Conservation (phyloP, 2,797 vertebrate species). For the Benthosema pterotum region DNA sequence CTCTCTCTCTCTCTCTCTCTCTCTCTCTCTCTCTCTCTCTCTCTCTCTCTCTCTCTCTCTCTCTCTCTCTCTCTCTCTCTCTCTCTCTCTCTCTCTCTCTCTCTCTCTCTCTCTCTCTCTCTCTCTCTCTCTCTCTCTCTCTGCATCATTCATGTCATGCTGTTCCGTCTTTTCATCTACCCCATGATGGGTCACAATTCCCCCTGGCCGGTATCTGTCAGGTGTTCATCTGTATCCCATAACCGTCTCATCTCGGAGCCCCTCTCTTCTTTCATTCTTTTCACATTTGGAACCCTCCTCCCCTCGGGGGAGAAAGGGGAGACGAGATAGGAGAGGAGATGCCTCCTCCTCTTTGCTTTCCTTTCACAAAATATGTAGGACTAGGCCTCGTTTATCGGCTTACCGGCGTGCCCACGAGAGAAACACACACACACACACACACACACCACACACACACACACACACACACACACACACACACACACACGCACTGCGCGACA, state of each 20-base stretch:
- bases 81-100: no score
- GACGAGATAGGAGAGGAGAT: conserved; percentile 25
- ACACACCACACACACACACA: no score
- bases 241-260: conserved; percentile 29
- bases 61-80: no score
- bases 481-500: not conserved
- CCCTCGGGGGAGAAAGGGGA: conserved; percentile 28
- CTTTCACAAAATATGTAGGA: conserved; percentile 37
- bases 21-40: no score
- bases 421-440: not conserved
- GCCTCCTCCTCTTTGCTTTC: conserved; percentile 19
- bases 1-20: no score
- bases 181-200: conserved; percentile 13
- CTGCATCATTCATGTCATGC: conserved; percentile 1
- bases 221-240: conserved; percentile 35
- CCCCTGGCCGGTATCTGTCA: conserved; percentile 57
- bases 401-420: conserved; percentile 20
- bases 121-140: conserved; percentile 18
- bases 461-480: no score
- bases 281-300: conserved; percentile 25
- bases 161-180: no score
- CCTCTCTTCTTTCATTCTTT: no score
- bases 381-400: conserved; percentile 36
- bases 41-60: no score
- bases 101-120: no score